Percentiles rank a stretch among this genome's conserved stretches.
Conservation (phyloP, 1,140 invertebrate genomes). For the Stegodyphus mimosarum region DNA sequence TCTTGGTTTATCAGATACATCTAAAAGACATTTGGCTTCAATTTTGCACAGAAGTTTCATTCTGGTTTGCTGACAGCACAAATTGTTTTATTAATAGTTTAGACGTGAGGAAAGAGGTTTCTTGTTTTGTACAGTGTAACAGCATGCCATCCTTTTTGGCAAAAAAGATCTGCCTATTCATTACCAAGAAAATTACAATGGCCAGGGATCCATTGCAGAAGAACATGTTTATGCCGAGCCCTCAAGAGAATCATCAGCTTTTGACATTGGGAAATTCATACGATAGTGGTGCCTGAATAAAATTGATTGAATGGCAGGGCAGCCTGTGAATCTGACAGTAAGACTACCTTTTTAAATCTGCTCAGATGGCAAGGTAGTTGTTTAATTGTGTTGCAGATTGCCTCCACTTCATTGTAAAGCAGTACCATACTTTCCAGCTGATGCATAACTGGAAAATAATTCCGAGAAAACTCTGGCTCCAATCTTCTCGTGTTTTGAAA, state of each 20-base stretch:
- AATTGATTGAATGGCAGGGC: too few species aligned
- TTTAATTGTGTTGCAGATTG: too few species aligned
- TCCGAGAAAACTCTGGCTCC: slow-evolving; percentile 1
- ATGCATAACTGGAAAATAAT: slow-evolving; percentile 3
- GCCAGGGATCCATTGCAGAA: neutral
- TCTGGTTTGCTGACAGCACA: neutral
- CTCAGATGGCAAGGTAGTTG: too few species aligned
- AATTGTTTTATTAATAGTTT: neutral
- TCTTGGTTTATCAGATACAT: neutral
- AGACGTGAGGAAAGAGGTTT: neutral
- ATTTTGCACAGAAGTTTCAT: neutral
- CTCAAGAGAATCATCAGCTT: too few species aligned
- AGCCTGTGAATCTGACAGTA: too few species aligned
- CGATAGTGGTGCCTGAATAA: too few species aligned
- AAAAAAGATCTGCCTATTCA: neutral
- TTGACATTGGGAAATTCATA: too few species aligned
- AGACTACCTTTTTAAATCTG: too few species aligned
- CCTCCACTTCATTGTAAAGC: too few species aligned
- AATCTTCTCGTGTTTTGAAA: slow-evolving; percentile 8
- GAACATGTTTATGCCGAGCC: neutral
- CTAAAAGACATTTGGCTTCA: neutral
- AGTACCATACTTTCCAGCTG: too few species aligned
- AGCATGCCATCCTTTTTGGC: neutral
- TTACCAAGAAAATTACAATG: neutral
- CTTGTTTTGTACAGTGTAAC: neutral